Percentiles rank a stretch among this genome's conserved stretches.
These are phyloP conservation scores for Cordylochernes scorpioides DNA, from an alignment of 2,888 invertebrate species.

Conservation along the genomic window DNA sequence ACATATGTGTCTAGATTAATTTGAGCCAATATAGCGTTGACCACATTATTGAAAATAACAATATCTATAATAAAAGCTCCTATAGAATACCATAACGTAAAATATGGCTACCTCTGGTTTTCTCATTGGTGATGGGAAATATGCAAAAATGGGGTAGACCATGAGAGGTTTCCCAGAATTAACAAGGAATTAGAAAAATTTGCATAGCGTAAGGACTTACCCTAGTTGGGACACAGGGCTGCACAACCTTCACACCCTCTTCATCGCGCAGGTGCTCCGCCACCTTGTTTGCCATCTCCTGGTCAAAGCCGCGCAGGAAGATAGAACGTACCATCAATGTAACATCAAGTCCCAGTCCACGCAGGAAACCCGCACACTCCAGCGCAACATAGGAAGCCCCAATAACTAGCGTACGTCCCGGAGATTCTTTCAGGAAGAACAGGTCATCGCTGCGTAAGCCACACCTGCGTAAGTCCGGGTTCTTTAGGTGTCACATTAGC, in stretches of 20 bases:
- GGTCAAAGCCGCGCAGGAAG: constrained; percentile 32
- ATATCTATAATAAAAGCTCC: no score
- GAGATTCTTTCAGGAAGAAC: constrained; percentile 50
- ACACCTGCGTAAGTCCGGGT: no score
- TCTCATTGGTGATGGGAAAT: no score
- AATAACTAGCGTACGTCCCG: constrained; percentile 63
- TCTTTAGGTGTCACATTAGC: no score
- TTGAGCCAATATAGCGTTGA: no score
- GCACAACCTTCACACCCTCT: constrained; percentile 26
- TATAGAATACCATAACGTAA: no score
- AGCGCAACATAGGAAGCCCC: constrained; percentile 65
- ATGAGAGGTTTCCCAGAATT: no score
- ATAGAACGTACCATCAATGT: constrained; percentile 25
- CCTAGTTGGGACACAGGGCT: constrained; percentile 22
- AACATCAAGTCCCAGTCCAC: constrained; percentile 48
- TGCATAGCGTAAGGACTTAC: constrained; percentile 1
- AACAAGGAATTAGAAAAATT: no score
- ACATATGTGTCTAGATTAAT: no score
- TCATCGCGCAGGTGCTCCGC: constrained; percentile 26
- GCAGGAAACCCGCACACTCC: constrained; percentile 77
- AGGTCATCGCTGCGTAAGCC: constrained; percentile 49
- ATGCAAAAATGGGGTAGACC: no score
- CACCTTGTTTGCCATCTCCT: constrained; percentile 29
- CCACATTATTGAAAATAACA: no score
- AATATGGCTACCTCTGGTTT: no score